phyloP scores from a whole-genome alignment of 2,797 vertebrate species.

The Aplochiton taeniatus region DNA sequence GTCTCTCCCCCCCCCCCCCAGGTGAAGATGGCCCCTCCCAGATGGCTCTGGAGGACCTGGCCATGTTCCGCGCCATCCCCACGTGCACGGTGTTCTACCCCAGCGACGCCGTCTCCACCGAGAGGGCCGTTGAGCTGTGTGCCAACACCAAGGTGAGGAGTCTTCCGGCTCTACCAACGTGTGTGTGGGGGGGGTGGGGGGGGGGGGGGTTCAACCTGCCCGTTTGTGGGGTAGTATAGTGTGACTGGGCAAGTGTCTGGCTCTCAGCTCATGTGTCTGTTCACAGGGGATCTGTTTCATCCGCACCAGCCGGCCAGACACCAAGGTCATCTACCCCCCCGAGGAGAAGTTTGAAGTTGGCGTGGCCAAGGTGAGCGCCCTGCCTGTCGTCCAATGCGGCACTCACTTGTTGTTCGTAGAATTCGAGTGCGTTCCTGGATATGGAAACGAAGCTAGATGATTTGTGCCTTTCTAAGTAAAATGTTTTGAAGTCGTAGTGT shows the following conservation, averaged over 20 bases:
- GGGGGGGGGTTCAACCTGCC: too few relatives aligned
- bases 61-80: slow-evolving; percentile 88
- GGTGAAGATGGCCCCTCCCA: slow-evolving; percentile 87
- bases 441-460: too few relatives aligned
- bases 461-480: too few relatives aligned
- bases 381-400: too few relatives aligned
- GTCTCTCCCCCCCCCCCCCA: slow-evolving; percentile 27
- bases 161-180: background rate
- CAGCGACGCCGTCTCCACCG: slow-evolving; percentile 82
- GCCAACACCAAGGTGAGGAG: slow-evolving; percentile 82
- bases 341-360: slow-evolving; percentile 84
- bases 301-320: slow-evolving; percentile 84
- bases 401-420: too few relatives aligned
- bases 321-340: slow-evolving; percentile 74
- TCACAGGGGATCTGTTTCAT: slow-evolving; percentile 88
- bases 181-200: background rate
- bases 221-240: background rate
- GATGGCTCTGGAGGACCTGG: slow-evolving; percentile 89
- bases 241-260: background rate
- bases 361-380: slow-evolving; percentile 79
- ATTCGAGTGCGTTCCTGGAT: too few relatives aligned
- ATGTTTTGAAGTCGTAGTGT: too few relatives aligned
- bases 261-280: slow-evolving; percentile 6
- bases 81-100: slow-evolving; percentile 89
- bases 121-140: slow-evolving; percentile 81